A percentile compares a stretch with the other conserved stretches of the same genome.
phyloP scores from a whole-genome alignment of 1,140 invertebrate genomes.

The Hycleus phaleratus region DNA sequence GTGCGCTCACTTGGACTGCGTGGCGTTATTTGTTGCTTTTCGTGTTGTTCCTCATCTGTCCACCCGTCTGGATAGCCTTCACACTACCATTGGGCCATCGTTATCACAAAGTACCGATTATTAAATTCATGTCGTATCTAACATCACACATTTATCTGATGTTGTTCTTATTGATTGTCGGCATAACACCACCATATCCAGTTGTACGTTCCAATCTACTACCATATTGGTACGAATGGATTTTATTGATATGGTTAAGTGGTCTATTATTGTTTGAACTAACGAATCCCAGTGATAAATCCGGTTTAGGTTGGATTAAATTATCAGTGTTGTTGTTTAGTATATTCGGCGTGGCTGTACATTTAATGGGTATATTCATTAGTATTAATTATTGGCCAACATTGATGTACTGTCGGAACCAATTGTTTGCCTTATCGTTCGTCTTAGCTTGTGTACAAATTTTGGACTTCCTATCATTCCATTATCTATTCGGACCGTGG shows the following conservation, averaged over 20 bases:
- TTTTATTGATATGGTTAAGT: conserved; percentile 90
- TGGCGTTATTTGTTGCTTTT: conserved; percentile 92
- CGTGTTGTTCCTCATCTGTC: conserved; percentile 83
- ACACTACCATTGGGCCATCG: conserved; percentile 91
- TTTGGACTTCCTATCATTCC: conserved; percentile 94
- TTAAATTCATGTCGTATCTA: conserved; percentile 98
- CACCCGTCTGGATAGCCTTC: conserved; percentile 93
- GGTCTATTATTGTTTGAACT: conserved; percentile 92
- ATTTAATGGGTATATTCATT: conserved; percentile 72
- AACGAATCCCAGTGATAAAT: conserved; percentile 93
- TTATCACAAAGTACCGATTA: conserved; percentile 94
- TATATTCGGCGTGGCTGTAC: conserved; percentile 84
- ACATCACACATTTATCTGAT: conserved; percentile 98
- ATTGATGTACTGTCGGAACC: conserved; percentile 87
- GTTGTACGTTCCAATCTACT: conserved; percentile 65
- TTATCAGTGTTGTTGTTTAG: conserved; percentile 87
- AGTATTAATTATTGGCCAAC: conserved; percentile 67
- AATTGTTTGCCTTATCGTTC: conserved; percentile 90
- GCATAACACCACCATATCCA: conserved; percentile 80
- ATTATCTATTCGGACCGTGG: conserved; percentile 98
- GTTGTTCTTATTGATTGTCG: conserved; percentile 83
- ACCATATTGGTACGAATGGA: conserved; percentile 93
- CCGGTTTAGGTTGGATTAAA: conserved; percentile 88
- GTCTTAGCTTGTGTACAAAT: conserved; percentile 95
- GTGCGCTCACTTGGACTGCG: conserved; percentile 88